Conservation (phyloP, 2,797 vertebrate genomes). For the Oryzias sinensis region DNA sequence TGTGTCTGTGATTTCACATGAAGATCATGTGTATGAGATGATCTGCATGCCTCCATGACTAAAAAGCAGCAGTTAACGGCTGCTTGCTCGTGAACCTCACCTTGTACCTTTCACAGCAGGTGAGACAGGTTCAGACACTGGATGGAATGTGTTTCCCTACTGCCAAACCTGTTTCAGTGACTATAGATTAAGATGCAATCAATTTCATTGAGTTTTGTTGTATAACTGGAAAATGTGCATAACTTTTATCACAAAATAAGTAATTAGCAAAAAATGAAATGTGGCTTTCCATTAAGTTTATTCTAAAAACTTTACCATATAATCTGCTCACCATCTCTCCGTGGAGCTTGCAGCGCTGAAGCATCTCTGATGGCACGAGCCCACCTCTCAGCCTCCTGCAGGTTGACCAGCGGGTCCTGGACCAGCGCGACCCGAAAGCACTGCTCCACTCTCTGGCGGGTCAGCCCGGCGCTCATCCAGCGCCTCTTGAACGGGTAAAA, state of each 20-base stretch:
- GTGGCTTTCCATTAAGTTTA: background rate
- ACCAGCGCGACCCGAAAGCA: slow-evolving; percentile 76
- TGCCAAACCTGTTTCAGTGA: slow-evolving; percentile 18
- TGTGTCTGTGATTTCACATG: slow-evolving; percentile 3
- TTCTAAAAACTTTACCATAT: background rate
- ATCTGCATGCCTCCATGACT: background rate
- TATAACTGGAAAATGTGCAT: too few species aligned
- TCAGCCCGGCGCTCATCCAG: slow-evolving; percentile 74
- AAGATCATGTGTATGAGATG: background rate
- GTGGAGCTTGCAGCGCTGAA: slow-evolving; percentile 52
- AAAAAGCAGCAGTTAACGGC: slow-evolving; percentile 12
- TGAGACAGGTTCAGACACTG: slow-evolving; percentile 45
- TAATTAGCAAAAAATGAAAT: background rate
- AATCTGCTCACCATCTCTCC: slow-evolving; percentile 65
- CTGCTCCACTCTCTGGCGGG: slow-evolving; percentile 80
- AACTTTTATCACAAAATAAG: too few species aligned
- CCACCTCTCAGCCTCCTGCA: slow-evolving; percentile 79
- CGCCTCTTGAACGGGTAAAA: slow-evolving; percentile 80
- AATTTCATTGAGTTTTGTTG: background rate
- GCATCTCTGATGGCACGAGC: slow-evolving; percentile 72
- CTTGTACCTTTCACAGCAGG: slow-evolving; percentile 41
- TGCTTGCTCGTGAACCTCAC: slow-evolving; percentile 23
- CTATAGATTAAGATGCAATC: background rate
- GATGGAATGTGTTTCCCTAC: slow-evolving; percentile 9
- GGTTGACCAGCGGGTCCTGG: slow-evolving; percentile 72